phyloP scores from a whole-genome alignment of 2,797 vertebrate species.

The Sebastes cheni region DNA sequence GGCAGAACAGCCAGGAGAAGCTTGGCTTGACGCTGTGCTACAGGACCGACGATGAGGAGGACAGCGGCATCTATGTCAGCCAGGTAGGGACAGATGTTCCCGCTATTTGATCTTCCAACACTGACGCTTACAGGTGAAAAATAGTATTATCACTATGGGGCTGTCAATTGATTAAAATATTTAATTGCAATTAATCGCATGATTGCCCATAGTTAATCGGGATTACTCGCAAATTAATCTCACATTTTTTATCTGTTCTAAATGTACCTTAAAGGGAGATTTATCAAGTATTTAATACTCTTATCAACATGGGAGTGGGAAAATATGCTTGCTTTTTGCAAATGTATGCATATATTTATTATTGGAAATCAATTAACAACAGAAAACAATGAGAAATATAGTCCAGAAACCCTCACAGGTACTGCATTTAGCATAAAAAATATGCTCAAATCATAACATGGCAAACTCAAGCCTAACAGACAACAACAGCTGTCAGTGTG shows the following conservation, averaged over 20 bases:
- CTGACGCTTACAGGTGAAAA: background rate
- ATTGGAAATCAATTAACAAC: too few relatives aligned
- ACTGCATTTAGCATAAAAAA: too few relatives aligned
- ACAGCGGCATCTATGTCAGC: constrained; percentile 93
- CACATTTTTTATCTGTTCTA: background rate
- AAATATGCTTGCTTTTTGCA: too few relatives aligned
- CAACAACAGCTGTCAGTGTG: too few relatives aligned
- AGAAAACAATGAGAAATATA: rapidly evolving
- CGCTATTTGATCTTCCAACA: background rate
- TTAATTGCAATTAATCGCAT: background rate
- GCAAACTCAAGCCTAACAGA: too few relatives aligned
- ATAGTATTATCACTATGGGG: background rate
- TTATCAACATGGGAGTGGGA: background rate
- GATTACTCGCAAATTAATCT: background rate
- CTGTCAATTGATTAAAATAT: background rate
- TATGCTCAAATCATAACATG: too few relatives aligned
- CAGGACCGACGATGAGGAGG: constrained; percentile 95
- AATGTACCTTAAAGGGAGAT: background rate
- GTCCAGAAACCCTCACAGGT: too few relatives aligned
- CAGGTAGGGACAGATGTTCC: constrained; percentile 79
- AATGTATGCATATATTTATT: too few relatives aligned
- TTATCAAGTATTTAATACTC: background rate
- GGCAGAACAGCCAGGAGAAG: constrained; percentile 92
- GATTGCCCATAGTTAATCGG: background rate
- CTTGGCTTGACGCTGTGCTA: constrained; percentile 96